Evolutionary conservation across 2,888 invertebrate species (phyloP), one percentile per base, ranked within the genome.

Genomic region (Sarcophaga caerulescens): DNA sequence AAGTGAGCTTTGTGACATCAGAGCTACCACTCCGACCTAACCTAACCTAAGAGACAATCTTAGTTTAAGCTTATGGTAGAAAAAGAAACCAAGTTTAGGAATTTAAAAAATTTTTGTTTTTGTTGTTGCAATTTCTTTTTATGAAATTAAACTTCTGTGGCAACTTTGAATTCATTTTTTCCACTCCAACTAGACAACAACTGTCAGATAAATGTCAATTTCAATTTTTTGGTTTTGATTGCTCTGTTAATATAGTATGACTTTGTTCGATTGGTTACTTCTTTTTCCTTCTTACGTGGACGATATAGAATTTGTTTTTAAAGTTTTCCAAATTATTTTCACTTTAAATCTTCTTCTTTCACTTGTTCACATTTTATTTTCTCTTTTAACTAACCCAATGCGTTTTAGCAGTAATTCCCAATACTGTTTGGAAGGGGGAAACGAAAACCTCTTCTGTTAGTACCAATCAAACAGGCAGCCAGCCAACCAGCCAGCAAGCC

Each of bases 141-240:
- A 2, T 35, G 35, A 35, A 35, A 35, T 8, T 35, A 10, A 35
- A 35, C 8, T 8, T 6, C 35, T 6, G 4, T 25, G 4, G 25
- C 3, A 25, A 25, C 3, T 35, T 6, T 0, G 35, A 35, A 35
- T 35, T 35, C 10, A 35, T 35, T 35, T 35, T 35, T 35, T 35
- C 35, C 10, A 10, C 2, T 35, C 8, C 35, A 35, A 35, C 35
- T 35, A 35, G 35, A 35, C 57, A 12, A 35, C 57, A 60, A 21
- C 19, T 74, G 77, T 84, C 81, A 83, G 80, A 84, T 86, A 84
- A 84, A 75, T 84, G 84, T 78, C 86, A 84, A 84, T 86, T 86
- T 84, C 62, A 74, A 77, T 35, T 8, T 35, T 35, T 35, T 35
- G 35, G 10, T 35, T 86, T 84, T 84, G 81, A 81, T 69, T 84